phyloP scores from a whole-genome alignment of 92 coral and sea anemone species.

The Parazoanthus swiftii region DNA sequence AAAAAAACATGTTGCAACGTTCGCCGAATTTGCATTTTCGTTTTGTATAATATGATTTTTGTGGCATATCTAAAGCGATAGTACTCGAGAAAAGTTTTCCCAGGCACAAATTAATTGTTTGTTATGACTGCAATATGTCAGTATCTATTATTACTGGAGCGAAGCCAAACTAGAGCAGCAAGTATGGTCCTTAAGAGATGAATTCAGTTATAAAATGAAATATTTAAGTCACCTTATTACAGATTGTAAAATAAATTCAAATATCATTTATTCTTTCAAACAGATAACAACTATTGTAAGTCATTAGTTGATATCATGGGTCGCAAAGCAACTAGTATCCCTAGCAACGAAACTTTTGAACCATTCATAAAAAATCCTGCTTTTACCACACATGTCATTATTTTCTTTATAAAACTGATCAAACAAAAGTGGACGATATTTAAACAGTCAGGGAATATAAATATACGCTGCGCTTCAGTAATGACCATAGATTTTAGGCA shows the following conservation, averaged over 20 bases:
- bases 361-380: not conserved
- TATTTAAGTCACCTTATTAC: not conserved
- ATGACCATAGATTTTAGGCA: not conserved
- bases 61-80: not conserved
- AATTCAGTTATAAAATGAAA: not conserved
- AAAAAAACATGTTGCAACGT: not conserved
- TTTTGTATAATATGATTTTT: not conserved
- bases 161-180: not conserved
- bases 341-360: not conserved
- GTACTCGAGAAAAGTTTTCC: not conserved
- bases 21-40: not conserved
- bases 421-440: not conserved
- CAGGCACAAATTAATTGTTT: not conserved
- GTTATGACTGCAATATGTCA: not conserved
- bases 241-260: not conserved
- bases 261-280: not conserved
- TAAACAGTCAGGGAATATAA: not conserved
- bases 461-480: not conserved
- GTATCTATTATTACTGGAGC: not conserved
- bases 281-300: not conserved
- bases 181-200: not conserved
- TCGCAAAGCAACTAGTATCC: slow-evolving; percentile 7
- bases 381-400: not conserved
- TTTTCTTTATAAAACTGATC: not conserved
- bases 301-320: not conserved